phyloP scores from a whole-genome alignment of 2,797 vertebrate species.

The Kryptopterus vitreolus region DNA sequence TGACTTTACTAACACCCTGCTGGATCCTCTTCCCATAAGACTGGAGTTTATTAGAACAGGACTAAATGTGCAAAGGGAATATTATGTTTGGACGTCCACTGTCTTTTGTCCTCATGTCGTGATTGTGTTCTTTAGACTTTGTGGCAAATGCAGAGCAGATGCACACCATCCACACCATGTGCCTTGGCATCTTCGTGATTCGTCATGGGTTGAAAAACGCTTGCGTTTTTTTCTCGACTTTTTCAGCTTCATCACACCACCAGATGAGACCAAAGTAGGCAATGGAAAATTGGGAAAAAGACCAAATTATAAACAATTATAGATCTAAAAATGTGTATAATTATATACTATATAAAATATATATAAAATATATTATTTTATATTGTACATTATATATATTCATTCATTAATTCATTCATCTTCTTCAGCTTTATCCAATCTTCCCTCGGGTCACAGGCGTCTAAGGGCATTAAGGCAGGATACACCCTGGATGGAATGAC shows the following conservation, averaged over 20 bases:
- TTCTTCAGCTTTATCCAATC: too few relatives aligned
- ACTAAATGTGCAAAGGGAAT: too few relatives aligned
- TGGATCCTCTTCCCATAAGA: too few relatives aligned
- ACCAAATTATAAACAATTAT: neutral
- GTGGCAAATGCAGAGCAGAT: conserved; percentile 1
- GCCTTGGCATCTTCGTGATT: conserved; percentile 1
- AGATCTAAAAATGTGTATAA: neutral
- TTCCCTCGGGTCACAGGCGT: too few relatives aligned
- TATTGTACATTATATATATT: neutral
- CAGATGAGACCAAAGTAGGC: neutral
- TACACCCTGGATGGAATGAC: too few relatives aligned
- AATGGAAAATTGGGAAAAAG: neutral
- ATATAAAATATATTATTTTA: neutral
- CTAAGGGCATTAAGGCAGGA: too few relatives aligned
- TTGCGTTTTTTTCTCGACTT: neutral
- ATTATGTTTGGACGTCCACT: too few relatives aligned
- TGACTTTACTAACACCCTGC: too few relatives aligned
- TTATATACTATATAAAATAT: too few relatives aligned
- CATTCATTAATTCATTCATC: neutral
- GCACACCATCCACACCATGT: conserved; percentile 10
- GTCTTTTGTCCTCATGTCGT: too few relatives aligned
- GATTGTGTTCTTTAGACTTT: neutral
- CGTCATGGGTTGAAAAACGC: conserved; percentile 17
- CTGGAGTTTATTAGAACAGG: too few relatives aligned
- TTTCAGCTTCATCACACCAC: neutral